These are phyloP conservation scores for Archocentrus centrarchus DNA, from an alignment of 2,113 vertebrate species.

Conservation along the genomic window DNA sequence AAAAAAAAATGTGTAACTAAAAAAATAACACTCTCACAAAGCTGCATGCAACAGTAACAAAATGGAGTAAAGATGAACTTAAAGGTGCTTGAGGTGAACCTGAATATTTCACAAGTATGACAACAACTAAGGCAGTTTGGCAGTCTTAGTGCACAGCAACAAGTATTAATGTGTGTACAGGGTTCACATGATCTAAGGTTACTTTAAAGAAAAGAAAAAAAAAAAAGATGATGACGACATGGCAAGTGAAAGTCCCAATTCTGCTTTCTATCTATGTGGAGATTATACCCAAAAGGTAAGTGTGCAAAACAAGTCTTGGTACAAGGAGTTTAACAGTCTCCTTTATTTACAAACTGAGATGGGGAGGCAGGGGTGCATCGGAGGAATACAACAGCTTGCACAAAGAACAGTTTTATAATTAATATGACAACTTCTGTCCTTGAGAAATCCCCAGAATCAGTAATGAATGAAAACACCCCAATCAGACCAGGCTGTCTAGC, in stretches of 20 bases:
- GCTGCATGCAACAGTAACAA: slow-evolving; percentile 72
- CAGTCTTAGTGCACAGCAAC: slow-evolving; percentile 48
- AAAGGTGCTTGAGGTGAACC: slow-evolving; percentile 64
- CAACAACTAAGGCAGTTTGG: slow-evolving; percentile 64
- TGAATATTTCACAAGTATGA: slow-evolving; percentile 45
- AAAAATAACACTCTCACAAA: slow-evolving; percentile 11
- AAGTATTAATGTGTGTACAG: not conserved
- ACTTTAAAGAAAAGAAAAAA: not conserved
- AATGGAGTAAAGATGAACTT: slow-evolving; percentile 31
- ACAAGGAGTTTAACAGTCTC: not conserved
- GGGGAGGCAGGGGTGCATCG: not conserved
- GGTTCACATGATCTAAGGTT: not conserved
- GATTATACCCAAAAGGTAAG: not conserved
- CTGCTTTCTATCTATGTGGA: not conserved
- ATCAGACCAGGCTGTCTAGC: not conserved
- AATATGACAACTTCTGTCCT: not conserved
- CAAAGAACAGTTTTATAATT: not conserved
- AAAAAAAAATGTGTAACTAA: slow-evolving; percentile 31
- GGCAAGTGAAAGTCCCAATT: not conserved
- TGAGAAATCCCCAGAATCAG: not conserved
- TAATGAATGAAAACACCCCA: not conserved
- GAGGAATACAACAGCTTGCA: not conserved
- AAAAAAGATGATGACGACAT: not conserved
- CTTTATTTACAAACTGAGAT: not conserved
- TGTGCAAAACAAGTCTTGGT: not conserved